Conservation (phyloP, 2,113 vertebrate species). For the Elgaria multicarinata region DNA sequence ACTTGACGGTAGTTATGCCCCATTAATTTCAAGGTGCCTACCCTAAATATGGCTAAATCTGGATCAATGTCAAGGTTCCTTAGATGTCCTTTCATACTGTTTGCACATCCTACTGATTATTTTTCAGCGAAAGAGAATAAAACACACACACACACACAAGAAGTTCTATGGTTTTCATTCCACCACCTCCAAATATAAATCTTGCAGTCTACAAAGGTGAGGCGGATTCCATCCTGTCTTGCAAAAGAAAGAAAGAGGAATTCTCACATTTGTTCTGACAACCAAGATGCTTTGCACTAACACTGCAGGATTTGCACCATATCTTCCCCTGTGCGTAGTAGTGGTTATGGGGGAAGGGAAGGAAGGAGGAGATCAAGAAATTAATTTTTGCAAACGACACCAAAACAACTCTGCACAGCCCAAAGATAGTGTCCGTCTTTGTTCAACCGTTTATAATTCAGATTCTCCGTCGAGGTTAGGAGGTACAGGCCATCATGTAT, state of each 20-base stretch:
- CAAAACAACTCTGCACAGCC: neutral
- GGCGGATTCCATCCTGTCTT: neutral
- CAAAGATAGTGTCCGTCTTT: neutral
- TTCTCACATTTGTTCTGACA: neutral
- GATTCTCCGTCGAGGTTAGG: no score
- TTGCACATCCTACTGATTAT: no score
- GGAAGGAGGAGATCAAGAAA: no score
- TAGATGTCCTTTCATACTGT: no score
- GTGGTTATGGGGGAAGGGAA: no score
- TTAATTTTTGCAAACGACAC: neutral
- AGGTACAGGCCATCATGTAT: neutral
- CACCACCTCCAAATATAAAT: neutral
- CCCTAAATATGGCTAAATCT: no score
- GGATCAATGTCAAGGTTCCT: no score
- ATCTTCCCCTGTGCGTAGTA: neutral
- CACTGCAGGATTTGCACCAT: neutral
- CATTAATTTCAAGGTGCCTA: no score
- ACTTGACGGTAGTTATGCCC: no score
- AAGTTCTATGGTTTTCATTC: neutral
- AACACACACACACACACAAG: neutral
- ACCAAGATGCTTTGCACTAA: neutral
- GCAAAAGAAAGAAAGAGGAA: neutral
- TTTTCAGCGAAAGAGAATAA: neutral
- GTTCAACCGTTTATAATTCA: neutral
- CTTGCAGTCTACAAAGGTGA: neutral